Conservation (phyloP, 2,113 vertebrate genomes). For the Periophthalmus modestus region DNA sequence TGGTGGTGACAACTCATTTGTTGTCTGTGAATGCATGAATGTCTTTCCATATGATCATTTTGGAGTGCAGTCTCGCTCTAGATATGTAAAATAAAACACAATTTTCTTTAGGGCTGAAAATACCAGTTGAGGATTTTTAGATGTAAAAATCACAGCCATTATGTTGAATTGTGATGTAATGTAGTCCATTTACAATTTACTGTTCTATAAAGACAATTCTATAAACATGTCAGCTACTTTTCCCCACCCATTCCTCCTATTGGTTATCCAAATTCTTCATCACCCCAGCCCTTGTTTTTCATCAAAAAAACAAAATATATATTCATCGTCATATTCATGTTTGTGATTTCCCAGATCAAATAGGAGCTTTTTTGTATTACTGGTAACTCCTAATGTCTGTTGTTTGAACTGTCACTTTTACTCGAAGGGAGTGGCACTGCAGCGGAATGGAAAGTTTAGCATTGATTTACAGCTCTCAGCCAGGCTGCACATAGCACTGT, state of each 20-base stretch:
- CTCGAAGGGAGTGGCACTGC: not conserved
- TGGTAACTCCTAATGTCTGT: too few species aligned
- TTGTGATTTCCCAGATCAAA: not conserved
- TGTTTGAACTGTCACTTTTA: not conserved
- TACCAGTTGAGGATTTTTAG: too few species aligned
- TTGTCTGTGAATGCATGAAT: not conserved
- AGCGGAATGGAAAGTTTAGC: not conserved
- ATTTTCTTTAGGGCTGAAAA: too few species aligned
- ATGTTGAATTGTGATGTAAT: not conserved
- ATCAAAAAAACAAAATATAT: not conserved
- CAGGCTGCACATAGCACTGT: not conserved
- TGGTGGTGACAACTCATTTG: slow-evolving; percentile 24
- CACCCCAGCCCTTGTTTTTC: too few species aligned
- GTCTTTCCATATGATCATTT: not conserved
- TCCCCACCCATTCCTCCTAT: too few species aligned
- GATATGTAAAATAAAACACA: not conserved
- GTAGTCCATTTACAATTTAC: too few species aligned
- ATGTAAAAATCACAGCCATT: too few species aligned
- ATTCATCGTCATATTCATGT: not conserved
- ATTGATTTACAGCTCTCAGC: not conserved
- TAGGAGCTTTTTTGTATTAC: too few species aligned
- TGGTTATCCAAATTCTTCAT: not conserved
- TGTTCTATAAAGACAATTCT: too few species aligned
- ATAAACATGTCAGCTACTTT: not conserved
- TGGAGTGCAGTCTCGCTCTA: not conserved